These are phyloP conservation scores for Littorina saxatilis DNA, from an alignment of 1,140 invertebrate species.

Conservation along the genomic window DNA sequence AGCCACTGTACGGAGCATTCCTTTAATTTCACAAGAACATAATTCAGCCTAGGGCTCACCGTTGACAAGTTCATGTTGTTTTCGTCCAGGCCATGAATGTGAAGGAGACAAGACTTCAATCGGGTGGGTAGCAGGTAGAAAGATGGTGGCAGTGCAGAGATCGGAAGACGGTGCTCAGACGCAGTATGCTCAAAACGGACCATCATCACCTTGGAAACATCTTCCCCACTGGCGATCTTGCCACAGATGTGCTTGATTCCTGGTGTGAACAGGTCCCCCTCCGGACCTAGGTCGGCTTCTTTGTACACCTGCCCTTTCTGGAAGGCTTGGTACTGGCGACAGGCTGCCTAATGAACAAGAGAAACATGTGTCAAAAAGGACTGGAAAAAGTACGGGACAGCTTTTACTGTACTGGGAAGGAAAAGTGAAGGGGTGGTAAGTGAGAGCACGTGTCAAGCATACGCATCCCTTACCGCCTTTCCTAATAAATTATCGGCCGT, in stretches of 20 bases:
- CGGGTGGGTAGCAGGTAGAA: slow-evolving; percentile 22
- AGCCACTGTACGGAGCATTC: no score
- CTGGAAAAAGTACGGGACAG: no score
- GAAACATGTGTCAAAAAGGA: no score
- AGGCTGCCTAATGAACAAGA: slow-evolving; percentile 23
- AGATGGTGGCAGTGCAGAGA: slow-evolving; percentile 8
- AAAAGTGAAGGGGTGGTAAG: no score
- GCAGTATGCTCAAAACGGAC: slow-evolving; percentile 24
- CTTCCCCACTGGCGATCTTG: slow-evolving; percentile 15
- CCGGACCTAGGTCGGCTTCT: slow-evolving; percentile 7
- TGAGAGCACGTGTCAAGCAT: no score
- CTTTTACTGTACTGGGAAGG: no score
- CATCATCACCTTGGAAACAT: slow-evolving; percentile 15
- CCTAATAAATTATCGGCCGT: no score
- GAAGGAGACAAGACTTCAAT: neutral
- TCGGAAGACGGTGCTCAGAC: slow-evolving; percentile 10
- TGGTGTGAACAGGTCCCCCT: slow-evolving; percentile 33
- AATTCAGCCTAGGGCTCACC: no score
- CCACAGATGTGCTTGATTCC: slow-evolving; percentile 35
- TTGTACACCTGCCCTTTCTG: slow-evolving; percentile 25
- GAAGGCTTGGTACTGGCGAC: slow-evolving; percentile 2
- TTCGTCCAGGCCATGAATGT: slow-evolving; percentile 19
- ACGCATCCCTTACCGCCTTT: no score
- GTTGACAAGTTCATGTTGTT: slow-evolving; percentile 1
- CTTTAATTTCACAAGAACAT: no score